Base-by-base conservation (phyloP, 2,797 vertebrate genomes). In the Salarias fasciatus region DNA sequence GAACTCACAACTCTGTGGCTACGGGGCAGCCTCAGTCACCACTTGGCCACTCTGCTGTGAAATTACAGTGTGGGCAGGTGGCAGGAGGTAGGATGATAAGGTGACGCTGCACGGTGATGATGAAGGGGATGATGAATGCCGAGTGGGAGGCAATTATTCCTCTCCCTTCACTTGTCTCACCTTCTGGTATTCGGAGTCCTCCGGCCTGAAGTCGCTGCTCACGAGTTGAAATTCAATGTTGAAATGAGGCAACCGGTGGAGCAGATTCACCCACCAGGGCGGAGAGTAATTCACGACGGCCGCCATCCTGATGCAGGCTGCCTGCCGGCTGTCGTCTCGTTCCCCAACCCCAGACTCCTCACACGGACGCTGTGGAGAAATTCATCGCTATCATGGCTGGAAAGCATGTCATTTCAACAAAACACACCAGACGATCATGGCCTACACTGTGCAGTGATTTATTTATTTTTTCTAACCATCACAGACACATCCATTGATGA, bases 211-310 rank as follows among this genome's bases (percentile, higher is more conserved):
- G 79, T 94, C 95, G 35, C 93, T 94, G 88, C 89, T 92, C 70
- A 95, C 93, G 51, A 88, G 59, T 85, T 98, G 94, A 86, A 96
- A 96, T 51, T 93, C 93, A 13, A 96, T 88, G 91, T 93, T 94
- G 88, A 96, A 90, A 81, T 96, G 96, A 55, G 96, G 96, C 76
- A 98, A 85, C 69, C 96, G 93, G 89, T 98, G 96, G 63, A 98
- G 92, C 37, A 97, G 93, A 83, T 88, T 96, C 75, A 95, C 96
- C 96, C 96, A 97, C 96, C 96, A 97, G 6, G 96, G 95, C 6
- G 96, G 95, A 63, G 93, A 92, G 83, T 97, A 97, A 91, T 94
- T 95, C 72, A 97, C 93, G 12, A 95, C 95, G 9, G 93, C 91
- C 43, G 95, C 95, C 96, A 97, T 97, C 70, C 83, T 60, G 35